Base-by-base conservation (phyloP, 92 coral and sea anemone species). In the Pocillopora grandis region DNA sequence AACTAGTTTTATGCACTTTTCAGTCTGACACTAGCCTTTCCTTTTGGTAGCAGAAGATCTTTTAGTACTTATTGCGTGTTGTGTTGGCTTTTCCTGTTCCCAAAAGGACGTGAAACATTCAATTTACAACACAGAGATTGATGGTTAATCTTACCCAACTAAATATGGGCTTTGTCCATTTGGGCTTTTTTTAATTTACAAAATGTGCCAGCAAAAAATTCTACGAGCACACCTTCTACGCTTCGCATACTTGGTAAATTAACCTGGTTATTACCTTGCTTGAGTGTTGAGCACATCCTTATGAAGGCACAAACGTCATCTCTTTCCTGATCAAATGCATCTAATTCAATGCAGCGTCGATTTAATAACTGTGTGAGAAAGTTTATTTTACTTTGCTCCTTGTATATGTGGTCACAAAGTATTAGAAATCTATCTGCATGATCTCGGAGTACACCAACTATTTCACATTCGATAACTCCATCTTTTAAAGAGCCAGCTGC, bases 281-380 rank as follows among this genome's bases (percentile, higher is more conserved):
- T 81, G 20, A 89, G 62, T 58, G 71, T 64, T n/a, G 75, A 65
- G 68, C 87, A 85, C n/a, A 85, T 78, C 75, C 78, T 62, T 60
- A 92, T 74, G 64, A 92, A 89, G 58, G 62, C 72, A 18, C 49
- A 71, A 23, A 92, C 72, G 14, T 77, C 57, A 1, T 67, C 79
- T 55, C 80, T 58, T 69, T 92, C 92, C 57, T 84, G 76, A 66
- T 76, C 77, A 80, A 86, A 92, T 59, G 95, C 91, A 16, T 3
- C 2, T 12, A 86, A 87, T 49, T 92, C 95, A 11, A 27, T 37
- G 58, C 36, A 2, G 33, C 73, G 82, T 69, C 27, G 76, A 65
- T 57, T 15, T 33, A 80, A 31, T 62, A 31, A 49, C 36, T 64
- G 21, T 5, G 33, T 49, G 18, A 88, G 23, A 23, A 6, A 6